These are phyloP conservation scores for Patella depressa DNA, from an alignment of 2,888 invertebrate species.

Conservation along the genomic window DNA sequence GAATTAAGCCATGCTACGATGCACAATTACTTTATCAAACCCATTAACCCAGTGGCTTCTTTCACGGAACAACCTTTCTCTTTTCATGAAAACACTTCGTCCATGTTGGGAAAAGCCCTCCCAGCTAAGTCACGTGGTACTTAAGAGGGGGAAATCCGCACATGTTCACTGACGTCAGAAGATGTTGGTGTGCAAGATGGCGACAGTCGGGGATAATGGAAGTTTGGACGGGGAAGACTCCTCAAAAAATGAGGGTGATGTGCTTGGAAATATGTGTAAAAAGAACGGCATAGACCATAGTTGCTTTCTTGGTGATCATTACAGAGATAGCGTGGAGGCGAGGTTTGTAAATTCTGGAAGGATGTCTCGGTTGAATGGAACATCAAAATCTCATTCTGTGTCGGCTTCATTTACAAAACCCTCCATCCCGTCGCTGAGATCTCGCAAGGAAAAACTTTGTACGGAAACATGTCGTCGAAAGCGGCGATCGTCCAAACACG, in stretches of 20 bases:
- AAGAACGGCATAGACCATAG: conserved; percentile 61
- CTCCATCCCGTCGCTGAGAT: conserved; percentile 60
- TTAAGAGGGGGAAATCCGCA: conserved; percentile 45
- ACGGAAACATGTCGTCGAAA: conserved; percentile 49
- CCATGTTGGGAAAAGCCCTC: conserved; percentile 42
- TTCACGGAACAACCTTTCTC: no score
- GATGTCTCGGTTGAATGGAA: conserved; percentile 51
- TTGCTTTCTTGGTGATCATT: conserved; percentile 54
- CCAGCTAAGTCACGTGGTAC: conserved; percentile 25
- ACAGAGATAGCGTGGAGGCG: conserved; percentile 46
- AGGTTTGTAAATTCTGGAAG: conserved; percentile 48
- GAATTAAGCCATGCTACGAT: no score
- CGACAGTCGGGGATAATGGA: conserved; percentile 64
- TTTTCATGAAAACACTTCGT: no score
- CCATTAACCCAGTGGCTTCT: no score
- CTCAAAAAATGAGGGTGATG: conserved; percentile 49
- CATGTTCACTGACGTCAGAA: conserved; percentile 56
- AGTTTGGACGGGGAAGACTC: conserved; percentile 56
- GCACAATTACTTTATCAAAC: no score
- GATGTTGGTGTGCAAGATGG: conserved; percentile 65
- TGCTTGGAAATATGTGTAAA: conserved; percentile 55
- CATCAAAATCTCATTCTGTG: conserved; percentile 37
- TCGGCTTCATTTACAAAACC: conserved; percentile 55
- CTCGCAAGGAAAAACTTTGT: conserved; percentile 55
- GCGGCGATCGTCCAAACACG: conserved; percentile 52